Conservation (phyloP, 2,797 vertebrate genomes). For the Platyrinchus mystaceus region DNA sequence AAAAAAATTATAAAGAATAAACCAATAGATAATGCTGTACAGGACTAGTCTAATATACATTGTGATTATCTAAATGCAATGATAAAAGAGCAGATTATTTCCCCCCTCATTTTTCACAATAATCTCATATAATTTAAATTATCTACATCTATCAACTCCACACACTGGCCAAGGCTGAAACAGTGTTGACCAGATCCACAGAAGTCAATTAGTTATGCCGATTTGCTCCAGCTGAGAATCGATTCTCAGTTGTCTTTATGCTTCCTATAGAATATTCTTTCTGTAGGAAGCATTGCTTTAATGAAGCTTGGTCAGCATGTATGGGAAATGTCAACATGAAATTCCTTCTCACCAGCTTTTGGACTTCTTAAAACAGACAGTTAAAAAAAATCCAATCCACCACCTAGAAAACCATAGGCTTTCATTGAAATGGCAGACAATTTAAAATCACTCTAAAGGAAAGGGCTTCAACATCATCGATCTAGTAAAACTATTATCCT, state of each 20-base stretch:
- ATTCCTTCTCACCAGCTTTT: background rate
- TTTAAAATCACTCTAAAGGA: background rate
- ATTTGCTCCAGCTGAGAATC: constrained; percentile 51
- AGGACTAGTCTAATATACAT: background rate
- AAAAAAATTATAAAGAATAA: background rate
- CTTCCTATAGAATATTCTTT: constrained; percentile 43
- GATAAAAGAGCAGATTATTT: constrained; percentile 11
- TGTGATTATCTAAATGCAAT: background rate
- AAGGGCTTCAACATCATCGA: background rate
- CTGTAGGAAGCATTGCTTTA: constrained; percentile 15
- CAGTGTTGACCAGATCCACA: constrained; percentile 19
- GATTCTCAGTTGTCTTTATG: background rate
- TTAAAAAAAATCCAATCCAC: background rate
- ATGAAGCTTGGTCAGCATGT: background rate
- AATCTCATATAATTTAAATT: constrained; percentile 19
- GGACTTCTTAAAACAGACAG: background rate
- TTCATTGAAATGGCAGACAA: background rate
- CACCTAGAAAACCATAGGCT: background rate
- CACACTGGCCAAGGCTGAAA: background rate
- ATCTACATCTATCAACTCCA: constrained; percentile 38
- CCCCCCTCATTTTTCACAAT: background rate
- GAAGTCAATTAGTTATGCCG: constrained; percentile 63
- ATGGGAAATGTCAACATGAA: background rate
- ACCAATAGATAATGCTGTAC: background rate
- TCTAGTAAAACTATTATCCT: background rate